phyloP scores from a whole-genome alignment of 1,140 invertebrate species.

The Leptinotarsa lineolata region DNA sequence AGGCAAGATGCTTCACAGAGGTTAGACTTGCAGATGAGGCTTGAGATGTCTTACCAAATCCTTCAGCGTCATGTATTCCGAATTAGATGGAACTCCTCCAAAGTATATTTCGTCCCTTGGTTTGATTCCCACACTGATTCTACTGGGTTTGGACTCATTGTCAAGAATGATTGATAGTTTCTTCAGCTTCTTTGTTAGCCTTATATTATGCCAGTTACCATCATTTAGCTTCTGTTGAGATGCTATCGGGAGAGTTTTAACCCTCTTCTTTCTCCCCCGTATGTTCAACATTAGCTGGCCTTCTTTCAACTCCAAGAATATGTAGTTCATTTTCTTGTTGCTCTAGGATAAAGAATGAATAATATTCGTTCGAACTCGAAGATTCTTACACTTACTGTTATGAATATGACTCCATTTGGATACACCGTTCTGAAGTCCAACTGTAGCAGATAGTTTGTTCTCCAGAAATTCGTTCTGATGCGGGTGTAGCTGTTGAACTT shows the following conservation, averaged over 20 bases:
- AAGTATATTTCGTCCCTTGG: slow-evolving; percentile 75
- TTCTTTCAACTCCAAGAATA: slow-evolving; percentile 72
- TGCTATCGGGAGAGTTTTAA: slow-evolving; percentile 64
- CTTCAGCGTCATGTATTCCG: slow-evolving; percentile 39
- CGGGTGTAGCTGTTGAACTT: slow-evolving; percentile 75
- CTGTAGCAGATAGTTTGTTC: slow-evolving; percentile 73
- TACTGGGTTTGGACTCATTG: slow-evolving; percentile 66
- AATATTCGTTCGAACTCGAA: background rate
- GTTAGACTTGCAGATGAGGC: too few relatives aligned
- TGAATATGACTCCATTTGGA: slow-evolving; percentile 78
- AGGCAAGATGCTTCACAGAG: too few relatives aligned
- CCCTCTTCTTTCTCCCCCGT: slow-evolving; percentile 68
- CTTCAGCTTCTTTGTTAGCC: slow-evolving; percentile 60
- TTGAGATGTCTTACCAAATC: slow-evolving; percentile 36
- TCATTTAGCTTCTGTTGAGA: slow-evolving; percentile 68
- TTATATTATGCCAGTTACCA: slow-evolving; percentile 82
- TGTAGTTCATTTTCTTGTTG: slow-evolving; percentile 49
- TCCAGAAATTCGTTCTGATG: slow-evolving; percentile 68
- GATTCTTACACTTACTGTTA: slow-evolving; percentile 63
- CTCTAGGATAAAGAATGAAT: slow-evolving; percentile 21
- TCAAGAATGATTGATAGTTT: slow-evolving; percentile 72
- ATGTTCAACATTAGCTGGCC: slow-evolving; percentile 72
- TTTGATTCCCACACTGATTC: slow-evolving; percentile 67
- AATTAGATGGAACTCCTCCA: slow-evolving; percentile 72
- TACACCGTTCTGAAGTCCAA: slow-evolving; percentile 87